Conservation (phyloP, 2,888 invertebrate species). For the Acanthoscelides obtectus region DNA sequence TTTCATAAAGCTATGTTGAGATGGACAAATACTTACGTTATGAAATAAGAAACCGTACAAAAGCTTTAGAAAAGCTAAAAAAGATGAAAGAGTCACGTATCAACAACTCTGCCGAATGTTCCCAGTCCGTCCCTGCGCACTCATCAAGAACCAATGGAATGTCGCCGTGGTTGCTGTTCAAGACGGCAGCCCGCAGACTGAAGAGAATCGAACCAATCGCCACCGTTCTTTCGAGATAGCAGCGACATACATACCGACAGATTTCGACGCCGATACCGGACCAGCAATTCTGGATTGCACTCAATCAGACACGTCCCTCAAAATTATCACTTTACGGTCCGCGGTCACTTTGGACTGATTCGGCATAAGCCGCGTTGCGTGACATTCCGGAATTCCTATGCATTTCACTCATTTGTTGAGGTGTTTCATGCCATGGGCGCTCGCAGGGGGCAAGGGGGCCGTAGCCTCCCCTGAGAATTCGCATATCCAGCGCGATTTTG, state of each 20-base stretch:
- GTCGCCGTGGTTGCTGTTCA: not conserved
- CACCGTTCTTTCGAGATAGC: not conserved
- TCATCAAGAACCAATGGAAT: not conserved
- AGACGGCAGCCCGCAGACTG: not conserved
- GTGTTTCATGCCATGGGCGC: not conserved
- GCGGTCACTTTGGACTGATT: not conserved
- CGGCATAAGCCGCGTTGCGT: not conserved
- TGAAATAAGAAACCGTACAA: too few relatives aligned
- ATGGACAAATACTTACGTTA: too few relatives aligned
- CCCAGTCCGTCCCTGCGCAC: not conserved
- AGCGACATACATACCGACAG: not conserved
- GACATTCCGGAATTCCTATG: not conserved
- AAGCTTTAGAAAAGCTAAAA: too few relatives aligned
- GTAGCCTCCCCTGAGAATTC: too few relatives aligned
- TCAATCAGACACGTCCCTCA: not conserved
- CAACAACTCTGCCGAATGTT: not conserved
- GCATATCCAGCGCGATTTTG: too few relatives aligned
- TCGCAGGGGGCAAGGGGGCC: too few relatives aligned
- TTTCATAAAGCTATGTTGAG: too few relatives aligned
- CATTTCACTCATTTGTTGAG: not conserved
- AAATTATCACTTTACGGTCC: not conserved
- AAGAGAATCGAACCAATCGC: not conserved
- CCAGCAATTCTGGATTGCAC: not conserved
- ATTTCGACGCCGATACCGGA: not conserved
- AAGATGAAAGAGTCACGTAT: not conserved